phyloP scores from a whole-genome alignment of 1,140 invertebrate genomes.

The Cataglyphis hispanica region DNA sequence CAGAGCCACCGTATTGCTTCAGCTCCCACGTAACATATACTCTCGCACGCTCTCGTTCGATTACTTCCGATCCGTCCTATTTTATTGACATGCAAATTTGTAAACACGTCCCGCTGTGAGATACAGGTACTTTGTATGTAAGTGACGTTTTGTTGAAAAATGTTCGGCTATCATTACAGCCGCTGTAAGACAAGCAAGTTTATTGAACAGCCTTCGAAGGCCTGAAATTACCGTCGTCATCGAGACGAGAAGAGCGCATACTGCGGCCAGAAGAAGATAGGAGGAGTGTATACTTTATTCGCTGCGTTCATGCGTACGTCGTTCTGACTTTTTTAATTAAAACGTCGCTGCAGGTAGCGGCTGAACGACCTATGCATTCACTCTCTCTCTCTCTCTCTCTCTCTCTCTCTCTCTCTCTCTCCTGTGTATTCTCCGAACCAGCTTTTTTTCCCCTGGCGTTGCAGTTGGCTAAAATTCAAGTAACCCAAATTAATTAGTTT shows the following conservation, averaged over 20 bases:
- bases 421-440: constrained; percentile 7
- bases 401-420: constrained; percentile 38
- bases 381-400: constrained; percentile 41
- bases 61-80: constrained; percentile 19
- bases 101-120: constrained; percentile 41
- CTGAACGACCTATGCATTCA: constrained; percentile 59
- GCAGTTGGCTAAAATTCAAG: constrained; percentile 70
- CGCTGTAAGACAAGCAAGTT: constrained; percentile 50
- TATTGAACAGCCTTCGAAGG: constrained; percentile 43
- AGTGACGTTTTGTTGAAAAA: constrained; percentile 27
- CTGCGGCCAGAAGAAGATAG: not conserved
- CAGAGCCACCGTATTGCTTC: constrained; percentile 46
- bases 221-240: constrained; percentile 59
- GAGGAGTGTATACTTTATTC: constrained; percentile 32
- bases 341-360: constrained; percentile 67
- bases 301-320: constrained; percentile 38
- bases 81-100: constrained; percentile 50
- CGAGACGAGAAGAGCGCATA: constrained; percentile 7
- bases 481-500: constrained; percentile 77
- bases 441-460: constrained; percentile 44
- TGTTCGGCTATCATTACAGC: constrained; percentile 56
- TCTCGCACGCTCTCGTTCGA: not conserved
- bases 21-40: constrained; percentile 22
- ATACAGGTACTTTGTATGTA: constrained; percentile 15
- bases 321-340: constrained; percentile 73